Base-by-base conservation (phyloP, 2,888 invertebrate species). In the Apamea anceps region DNA sequence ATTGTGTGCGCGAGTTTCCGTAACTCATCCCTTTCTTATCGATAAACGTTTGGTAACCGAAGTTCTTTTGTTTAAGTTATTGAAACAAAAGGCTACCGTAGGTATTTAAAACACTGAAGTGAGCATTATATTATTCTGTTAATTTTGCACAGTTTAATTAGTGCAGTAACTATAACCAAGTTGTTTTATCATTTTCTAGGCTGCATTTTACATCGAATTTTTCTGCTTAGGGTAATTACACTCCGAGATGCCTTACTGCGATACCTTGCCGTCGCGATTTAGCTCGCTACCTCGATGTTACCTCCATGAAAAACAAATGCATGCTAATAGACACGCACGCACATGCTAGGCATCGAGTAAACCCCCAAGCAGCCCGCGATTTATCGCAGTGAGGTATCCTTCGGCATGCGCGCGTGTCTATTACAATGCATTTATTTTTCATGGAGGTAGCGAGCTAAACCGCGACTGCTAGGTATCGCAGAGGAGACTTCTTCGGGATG, bases 1-100 rank as follows among this genome's bases (percentile, higher is more conserved):
- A 80, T 88, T 81, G 82, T 86, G 72, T 66, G 25, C 72, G 13
- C 68, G 62, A 74, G 79, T 67, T 80, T 85, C 75, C 77, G 73
- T 74, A 67, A 67, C 5, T 81, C 67, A 86, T 79, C 70, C 73
- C 62, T 77, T 81, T 81, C 66, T 77, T 88, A 42, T 71, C 21
- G 15, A n/a, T 65, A 57, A 57, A 37, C n/a, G 28, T n/a, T 68
- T 79, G 75, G 76, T 62, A 57, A 7, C 42, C 32, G 10, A 28
- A 63, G 18, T 48, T 67, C 7, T 77, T 75, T 74, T 65, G 37
- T 80, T 32, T 32, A 25, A 4, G 15, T 28, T 66, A 15, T 72
- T 25, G n/a, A 25, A 57, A 74, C 45, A 37, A 62, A 37, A 28
- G 0, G 15, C 25, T 54, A 28, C 15, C n/a, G 21, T 45, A 37